A percentile compares a stretch with the other conserved stretches of the same genome.
These are phyloP conservation scores for Pseudachorutes palmiensis DNA, from an alignment of 1,140 invertebrate genomes.

Conservation along the genomic window DNA sequence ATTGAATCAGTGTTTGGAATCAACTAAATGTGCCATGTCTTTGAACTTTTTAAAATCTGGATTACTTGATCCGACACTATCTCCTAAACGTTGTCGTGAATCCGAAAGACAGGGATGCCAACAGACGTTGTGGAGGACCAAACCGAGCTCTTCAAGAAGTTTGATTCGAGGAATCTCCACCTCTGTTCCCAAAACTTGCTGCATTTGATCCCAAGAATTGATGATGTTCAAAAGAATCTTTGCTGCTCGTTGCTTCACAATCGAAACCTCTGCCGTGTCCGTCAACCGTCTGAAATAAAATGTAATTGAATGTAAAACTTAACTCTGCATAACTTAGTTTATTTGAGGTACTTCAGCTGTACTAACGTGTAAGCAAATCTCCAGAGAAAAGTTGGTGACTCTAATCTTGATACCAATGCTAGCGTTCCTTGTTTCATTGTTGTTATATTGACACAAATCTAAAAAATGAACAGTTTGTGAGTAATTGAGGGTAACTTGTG, in stretches of 20 bases:
- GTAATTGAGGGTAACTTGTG: not conserved
- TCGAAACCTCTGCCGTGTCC: slow-evolving; percentile 14
- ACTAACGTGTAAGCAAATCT: slow-evolving; percentile 20
- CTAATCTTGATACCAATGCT: slow-evolving; percentile 10
- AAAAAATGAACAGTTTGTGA: slow-evolving; percentile 3
- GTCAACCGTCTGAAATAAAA: slow-evolving; percentile 20
- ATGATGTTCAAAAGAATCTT: slow-evolving; percentile 19
- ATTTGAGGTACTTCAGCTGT: slow-evolving; percentile 1
- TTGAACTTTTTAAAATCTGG: too few relatives aligned
- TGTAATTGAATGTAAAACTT: too few relatives aligned
- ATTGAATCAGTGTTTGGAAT: too few relatives aligned
- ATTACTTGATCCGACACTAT: too few relatives aligned
- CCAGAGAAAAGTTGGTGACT: slow-evolving; percentile 23
- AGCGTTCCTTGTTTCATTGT: not conserved
- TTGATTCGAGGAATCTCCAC: slow-evolving; percentile 5
- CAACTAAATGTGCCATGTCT: too few relatives aligned
- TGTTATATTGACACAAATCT: slow-evolving; percentile 24
- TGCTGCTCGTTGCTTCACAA: slow-evolving; percentile 26
- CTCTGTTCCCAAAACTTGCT: not conserved
- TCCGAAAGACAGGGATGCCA: slow-evolving; percentile 20
- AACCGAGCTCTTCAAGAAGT: slow-evolving; percentile 21
- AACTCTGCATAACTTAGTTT: too few relatives aligned
- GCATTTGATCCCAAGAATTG: slow-evolving; percentile 11
- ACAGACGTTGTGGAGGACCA: slow-evolving; percentile 17
- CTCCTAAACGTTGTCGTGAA: too few relatives aligned